These are phyloP conservation scores for Lagorchestes hirsutus DNA, from an alignment of 2,797 vertebrate genomes.

Conservation along the genomic window DNA sequence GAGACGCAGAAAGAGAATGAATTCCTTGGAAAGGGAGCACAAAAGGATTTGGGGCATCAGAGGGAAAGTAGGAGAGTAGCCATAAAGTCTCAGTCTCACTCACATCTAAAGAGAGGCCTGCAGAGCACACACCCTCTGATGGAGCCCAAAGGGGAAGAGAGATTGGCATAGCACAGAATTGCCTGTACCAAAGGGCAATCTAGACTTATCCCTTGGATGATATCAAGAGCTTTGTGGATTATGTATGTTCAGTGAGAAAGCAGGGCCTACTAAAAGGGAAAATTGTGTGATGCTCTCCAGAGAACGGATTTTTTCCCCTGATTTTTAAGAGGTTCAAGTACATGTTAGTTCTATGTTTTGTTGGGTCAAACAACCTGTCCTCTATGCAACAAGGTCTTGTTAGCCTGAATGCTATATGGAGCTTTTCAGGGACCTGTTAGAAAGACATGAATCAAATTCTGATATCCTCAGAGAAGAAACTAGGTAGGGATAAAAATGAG, in stretches of 20 bases:
- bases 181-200: background rate
- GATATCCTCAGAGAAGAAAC: background rate
- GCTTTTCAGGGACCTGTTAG: background rate
- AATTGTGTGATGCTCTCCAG: background rate
- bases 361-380: background rate
- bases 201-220: background rate
- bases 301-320: background rate
- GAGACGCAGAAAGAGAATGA: background rate
- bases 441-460: background rate
- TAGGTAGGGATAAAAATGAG: background rate
- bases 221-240: background rate
- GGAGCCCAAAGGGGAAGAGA: background rate
- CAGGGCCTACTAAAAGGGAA: background rate
- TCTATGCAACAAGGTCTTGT: background rate
- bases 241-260: background rate
- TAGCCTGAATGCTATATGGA: background rate
- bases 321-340: background rate
- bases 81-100: background rate
- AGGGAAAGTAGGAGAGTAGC: background rate
- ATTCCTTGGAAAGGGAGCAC: background rate
- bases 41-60: background rate
- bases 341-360: background rate
- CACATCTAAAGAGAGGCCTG: background rate
- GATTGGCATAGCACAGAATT: background rate
- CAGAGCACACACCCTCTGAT: background rate